Conservation (phyloP, 2,888 invertebrate genomes). For the Galeruca laticollis region DNA sequence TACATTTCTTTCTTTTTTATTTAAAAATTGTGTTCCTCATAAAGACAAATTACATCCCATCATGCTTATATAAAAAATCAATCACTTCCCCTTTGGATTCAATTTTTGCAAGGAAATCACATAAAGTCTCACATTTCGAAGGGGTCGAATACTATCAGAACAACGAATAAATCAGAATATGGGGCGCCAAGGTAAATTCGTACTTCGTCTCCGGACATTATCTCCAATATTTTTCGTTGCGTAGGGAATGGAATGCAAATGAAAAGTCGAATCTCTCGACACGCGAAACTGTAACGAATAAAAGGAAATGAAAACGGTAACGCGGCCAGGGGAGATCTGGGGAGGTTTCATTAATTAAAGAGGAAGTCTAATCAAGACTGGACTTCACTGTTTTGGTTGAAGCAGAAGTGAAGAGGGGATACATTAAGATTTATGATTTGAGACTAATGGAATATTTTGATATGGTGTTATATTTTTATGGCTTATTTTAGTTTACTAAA, state of each 20-base stretch:
- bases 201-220: slow-evolving; percentile 39
- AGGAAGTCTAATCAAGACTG: slow-evolving; percentile 71
- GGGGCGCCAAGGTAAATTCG: slow-evolving; percentile 2
- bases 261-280: slow-evolving; percentile 62
- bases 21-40: too few relatives aligned
- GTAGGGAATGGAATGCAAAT: slow-evolving; percentile 58
- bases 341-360: slow-evolving; percentile 71
- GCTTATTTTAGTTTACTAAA: too few relatives aligned
- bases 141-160: slow-evolving; percentile 28
- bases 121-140: slow-evolving; percentile 9
- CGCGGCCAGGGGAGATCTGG: slow-evolving; percentile 48
- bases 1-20: too few relatives aligned
- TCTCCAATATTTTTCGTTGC: slow-evolving; percentile 45
- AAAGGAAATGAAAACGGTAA: slow-evolving; percentile 59
- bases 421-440: background rate
- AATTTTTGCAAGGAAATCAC: too few relatives aligned
- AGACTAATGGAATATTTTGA: too few relatives aligned
- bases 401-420: slow-evolving; percentile 44
- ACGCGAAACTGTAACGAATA: slow-evolving; percentile 61
- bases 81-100: background rate
- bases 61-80: background rate
- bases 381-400: slow-evolving; percentile 43
- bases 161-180: slow-evolving; percentile 24
- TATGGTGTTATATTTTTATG: too few relatives aligned
- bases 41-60: too few relatives aligned